Base-by-base conservation (phyloP, 2,797 vertebrate species). In the Botia kubotai region DNA sequence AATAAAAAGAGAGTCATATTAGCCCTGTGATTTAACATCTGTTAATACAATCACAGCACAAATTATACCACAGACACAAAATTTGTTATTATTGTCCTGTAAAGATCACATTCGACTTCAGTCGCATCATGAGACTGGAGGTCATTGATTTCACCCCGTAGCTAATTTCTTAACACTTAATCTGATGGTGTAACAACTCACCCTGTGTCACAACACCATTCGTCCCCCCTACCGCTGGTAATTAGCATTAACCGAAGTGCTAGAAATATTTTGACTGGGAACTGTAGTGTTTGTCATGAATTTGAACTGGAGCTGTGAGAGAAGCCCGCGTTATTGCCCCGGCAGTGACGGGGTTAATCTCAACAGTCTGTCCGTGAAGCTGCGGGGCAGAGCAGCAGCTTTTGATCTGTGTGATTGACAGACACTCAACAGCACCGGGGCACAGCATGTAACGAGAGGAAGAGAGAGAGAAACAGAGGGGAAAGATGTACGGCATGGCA, bases 381-480 rank as follows among this genome's bases (percentile, higher is more conserved):
- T 86, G 62, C 57, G 52, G 82, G 80, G 77, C 81, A 81, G 78
- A 79, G 66, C 63, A 72, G 77, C 53, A 79, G 79, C 82, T 81
- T 86, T 84, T 87, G 85, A 86, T 88, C 82, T 86, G 80, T 55
- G 43, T 88, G 87, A 89, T 86, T 81, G 87, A 87, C 81, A 86
- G 76, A 73, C 81, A 84, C 85, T 85, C 67, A 87, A 75, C 76
- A 77, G 77, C 75, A 66, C 52, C 77, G 68, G 86, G 75, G 75
- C 81, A 76, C 55, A 71, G 73, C 74, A 67, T 73, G 70, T 75
- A 75, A 83, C 74, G 8, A 72, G 72, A 66, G 29, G 72, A 66
- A 82, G 39, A 80, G 70, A 80, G 77, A 81, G 53, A 70, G 52
- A 72, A 21, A 57, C 72, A 69, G 52, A n/a, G 67, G 46, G 62